Conservation (phyloP, 2,888 invertebrate genomes). For the Pristionchus entomophagus region DNA sequence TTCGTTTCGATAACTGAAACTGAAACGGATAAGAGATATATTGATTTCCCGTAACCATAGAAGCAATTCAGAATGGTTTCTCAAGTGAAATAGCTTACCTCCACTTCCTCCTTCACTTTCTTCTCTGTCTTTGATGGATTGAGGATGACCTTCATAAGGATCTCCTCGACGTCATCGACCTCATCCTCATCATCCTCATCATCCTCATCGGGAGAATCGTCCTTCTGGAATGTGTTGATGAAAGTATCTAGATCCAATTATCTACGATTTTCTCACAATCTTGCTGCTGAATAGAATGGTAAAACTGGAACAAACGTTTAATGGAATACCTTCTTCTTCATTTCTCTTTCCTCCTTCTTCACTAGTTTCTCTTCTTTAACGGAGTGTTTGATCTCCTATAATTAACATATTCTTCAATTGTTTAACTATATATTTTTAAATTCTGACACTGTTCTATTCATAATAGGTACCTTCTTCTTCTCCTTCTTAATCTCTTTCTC, state of each 20-base stretch:
- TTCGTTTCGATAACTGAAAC: no score
- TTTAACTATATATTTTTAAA: neutral
- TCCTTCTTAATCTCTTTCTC: slow-evolving; percentile 42
- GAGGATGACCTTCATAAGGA: neutral
- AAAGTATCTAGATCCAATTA: neutral
- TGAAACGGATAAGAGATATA: no score
- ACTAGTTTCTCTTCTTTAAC: neutral
- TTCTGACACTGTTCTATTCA: neutral
- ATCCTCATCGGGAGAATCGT: neutral
- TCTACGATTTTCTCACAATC: no score
- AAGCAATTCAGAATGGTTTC: no score
- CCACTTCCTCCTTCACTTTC: neutral
- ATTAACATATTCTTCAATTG: neutral
- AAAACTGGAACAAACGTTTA: no score
- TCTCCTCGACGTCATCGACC: neutral
- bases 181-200: slow-evolving; percentile 23
- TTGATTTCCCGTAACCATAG: no score
- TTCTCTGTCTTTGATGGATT: neutral
- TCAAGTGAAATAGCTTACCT: neutral
- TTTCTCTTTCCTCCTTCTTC: neutral
- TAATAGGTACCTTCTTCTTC: slow-evolving; percentile 41
- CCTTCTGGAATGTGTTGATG: neutral
- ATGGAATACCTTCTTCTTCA: neutral
- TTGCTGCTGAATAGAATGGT: no score
- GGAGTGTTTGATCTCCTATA: neutral